Base-by-base conservation (phyloP, 2,888 invertebrate genomes). In the Salticus scenicus region DNA sequence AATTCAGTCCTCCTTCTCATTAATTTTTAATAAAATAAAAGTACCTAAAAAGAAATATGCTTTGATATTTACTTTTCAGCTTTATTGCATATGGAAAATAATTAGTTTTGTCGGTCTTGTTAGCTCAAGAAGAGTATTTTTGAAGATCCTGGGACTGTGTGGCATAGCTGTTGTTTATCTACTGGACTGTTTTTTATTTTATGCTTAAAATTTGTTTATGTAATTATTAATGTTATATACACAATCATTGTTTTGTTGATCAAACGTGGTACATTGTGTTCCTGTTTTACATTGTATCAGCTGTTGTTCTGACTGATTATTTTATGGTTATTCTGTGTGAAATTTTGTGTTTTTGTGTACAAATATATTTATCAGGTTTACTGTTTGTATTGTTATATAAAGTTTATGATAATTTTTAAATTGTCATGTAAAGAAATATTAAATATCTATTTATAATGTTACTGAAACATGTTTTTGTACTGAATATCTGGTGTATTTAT, bases 241-340 rank as follows among this genome's bases (percentile, higher is more conserved):
- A 2, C 47, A 47, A 47, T 57, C 24, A 24, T 57, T n/a, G 10
- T 57, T n/a, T n/a, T n/a, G 57, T 67, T 37, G 24, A 67, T 67
- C 37, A 67, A 67, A 67, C 33, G 27, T 67, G 20, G 33, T 67
- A 33, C 12, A 17, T 33, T 31, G 30, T 67, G 33, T 67, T 67
- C 37, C 67, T 67, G n/a, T 33, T 33, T 30, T 57, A 1, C 5
- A 17, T 24, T 24, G 24, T 7, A 57, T 57, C 2, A 24, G 17
- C n/a, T 47, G 47, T 47, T 47, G 12, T 12, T 37, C 12, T 37
- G 47, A 47, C 7, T 57, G 20, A 12, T 24, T 8, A 2, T 47
- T 57, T n/a, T 57, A 47, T n/a, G n/a, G 47, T 47, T 47, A 47
- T n/a, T 47, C 17, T 47, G 17, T 12, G 47, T 4, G n/a, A 47